phyloP scores from a whole-genome alignment of 2,113 vertebrate genomes.

The Cyanoramphus novaezelandiae region DNA sequence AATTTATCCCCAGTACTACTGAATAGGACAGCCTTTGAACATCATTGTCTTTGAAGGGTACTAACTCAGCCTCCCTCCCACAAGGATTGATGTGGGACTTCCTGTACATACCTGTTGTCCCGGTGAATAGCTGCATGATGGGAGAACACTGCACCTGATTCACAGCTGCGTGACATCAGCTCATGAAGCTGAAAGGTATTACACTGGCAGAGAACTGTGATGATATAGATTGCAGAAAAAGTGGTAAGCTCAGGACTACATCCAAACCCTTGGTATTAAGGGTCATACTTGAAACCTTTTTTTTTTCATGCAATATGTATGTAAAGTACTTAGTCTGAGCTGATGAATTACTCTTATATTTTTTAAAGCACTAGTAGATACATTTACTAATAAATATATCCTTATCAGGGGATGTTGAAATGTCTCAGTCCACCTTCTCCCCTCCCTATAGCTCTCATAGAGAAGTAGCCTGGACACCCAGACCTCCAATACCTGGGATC shows the following conservation, averaged over 20 bases:
- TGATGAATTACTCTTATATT: neutral
- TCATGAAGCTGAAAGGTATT: neutral
- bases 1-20: neutral
- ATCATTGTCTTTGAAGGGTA: neutral
- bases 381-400: neutral
- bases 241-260: neutral
- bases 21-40: rapidly evolving
- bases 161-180: neutral
- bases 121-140: neutral
- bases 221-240: neutral
- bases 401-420: neutral
- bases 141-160: neutral
- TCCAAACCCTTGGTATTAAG: neutral
- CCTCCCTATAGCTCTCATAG: neutral
- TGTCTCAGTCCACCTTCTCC: neutral
- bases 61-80: neutral
- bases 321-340: neutral
- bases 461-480: neutral
- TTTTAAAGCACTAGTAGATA: neutral
- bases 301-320: neutral
- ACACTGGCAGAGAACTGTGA: neutral
- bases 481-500: neutral
- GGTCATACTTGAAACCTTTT: neutral
- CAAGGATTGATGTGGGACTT: neutral
- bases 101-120: neutral